Evolutionary conservation across 1,140 invertebrate genomes (phyloP).

Genomic region (Ditylenchus dipsaci): DNA sequence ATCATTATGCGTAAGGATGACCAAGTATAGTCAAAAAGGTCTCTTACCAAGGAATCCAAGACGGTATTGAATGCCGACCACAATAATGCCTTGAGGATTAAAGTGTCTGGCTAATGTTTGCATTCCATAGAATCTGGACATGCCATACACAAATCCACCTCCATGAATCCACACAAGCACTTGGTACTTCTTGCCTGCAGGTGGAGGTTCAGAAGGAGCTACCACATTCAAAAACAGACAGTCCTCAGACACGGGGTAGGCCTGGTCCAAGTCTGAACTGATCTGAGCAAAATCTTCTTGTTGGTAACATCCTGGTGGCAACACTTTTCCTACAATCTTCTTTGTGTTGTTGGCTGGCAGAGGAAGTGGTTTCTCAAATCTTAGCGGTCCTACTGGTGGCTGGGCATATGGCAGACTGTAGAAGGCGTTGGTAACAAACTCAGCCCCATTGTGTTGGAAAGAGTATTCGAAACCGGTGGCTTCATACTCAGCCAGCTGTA

Average conservation of each 20-base stretch:
- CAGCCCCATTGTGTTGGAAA: neutral
- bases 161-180: conserved; percentile 12
- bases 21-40: no score
- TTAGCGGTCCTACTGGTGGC: neutral
- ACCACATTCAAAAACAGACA: conserved; percentile 24
- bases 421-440: neutral
- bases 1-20: no score
- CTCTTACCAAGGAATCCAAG: conserved; percentile 83
- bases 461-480: neutral
- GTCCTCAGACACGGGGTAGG: conserved; percentile 7
- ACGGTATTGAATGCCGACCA: conserved; percentile 87
- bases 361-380: neutral
- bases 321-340: neutral
- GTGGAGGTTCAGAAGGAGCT: neutral
- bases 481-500: neutral
- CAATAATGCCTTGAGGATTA: conserved; percentile 65
- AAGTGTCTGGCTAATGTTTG: conserved; percentile 36
- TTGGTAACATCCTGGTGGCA: neutral
- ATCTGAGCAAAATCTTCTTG: neutral
- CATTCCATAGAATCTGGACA: neutral
- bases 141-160: neutral
- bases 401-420: neutral
- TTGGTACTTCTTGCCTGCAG: neutral
- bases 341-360: neutral
- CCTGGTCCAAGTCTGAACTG: no score